Conservation (phyloP, 1,140 invertebrate species). For the Anoplophora glabripennis region DNA sequence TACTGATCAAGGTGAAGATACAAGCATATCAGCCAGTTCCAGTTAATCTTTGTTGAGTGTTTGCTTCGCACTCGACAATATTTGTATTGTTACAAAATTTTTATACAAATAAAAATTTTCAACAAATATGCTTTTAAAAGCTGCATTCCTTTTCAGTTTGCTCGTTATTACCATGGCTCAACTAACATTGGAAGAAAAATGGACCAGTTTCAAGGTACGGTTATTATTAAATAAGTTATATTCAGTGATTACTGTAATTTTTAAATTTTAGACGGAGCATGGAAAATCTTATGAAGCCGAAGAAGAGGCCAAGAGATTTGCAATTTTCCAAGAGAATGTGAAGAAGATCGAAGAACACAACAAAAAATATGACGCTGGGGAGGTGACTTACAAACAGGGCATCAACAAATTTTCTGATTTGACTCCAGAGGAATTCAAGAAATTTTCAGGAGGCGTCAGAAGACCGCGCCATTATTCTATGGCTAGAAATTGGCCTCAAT, state of each 20-base stretch:
- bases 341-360: conserved; percentile 16
- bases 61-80: no score
- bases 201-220: conserved; percentile 8
- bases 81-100: no score
- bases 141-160: no score
- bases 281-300: conserved; percentile 3
- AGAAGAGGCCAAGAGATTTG: conserved; percentile 12
- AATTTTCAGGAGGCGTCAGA: background rate
- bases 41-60: no score
- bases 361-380: conserved; percentile 7
- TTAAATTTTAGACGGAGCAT: conserved; percentile 7
- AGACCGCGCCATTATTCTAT: background rate
- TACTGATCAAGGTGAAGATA: no score
- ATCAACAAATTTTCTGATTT: conserved; percentile 15
- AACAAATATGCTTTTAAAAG: no score
- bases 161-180: background rate
- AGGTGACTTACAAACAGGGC: conserved; percentile 10
- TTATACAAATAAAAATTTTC: no score
- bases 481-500: no score
- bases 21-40: no score
- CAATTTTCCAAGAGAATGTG: conserved; percentile 17
- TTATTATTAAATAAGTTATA: background rate
- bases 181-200: conserved; percentile 8
- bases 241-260: background rate
- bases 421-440: conserved; percentile 8